A percentile compares a stretch with the other conserved stretches of the same genome.
Conservation (phyloP, 2,888 invertebrate genomes). For the Trimorus sp. region DNA sequence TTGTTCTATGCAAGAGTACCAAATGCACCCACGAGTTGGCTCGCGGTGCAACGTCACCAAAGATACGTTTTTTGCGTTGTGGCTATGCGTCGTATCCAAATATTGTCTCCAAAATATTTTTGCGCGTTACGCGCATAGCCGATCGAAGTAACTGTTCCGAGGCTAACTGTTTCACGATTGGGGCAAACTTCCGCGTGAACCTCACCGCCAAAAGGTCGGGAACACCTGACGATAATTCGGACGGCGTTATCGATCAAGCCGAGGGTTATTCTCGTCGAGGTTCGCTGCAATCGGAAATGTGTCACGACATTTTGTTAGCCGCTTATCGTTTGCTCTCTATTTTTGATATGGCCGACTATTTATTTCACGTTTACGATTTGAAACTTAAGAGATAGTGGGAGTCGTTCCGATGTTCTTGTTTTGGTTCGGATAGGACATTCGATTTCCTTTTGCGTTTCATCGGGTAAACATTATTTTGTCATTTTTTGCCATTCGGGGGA, state of each 20-base stretch:
- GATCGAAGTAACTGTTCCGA: slow-evolving; percentile 77
- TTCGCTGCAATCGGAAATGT: slow-evolving; percentile 36
- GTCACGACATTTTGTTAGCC: slow-evolving; percentile 48
- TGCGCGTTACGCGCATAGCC: slow-evolving; percentile 66
- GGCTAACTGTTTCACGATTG: slow-evolving; percentile 60
- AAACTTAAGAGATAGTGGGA: slow-evolving; percentile 3
- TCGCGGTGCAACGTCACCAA: slow-evolving; percentile 75
- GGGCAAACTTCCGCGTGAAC: slow-evolving; percentile 16
- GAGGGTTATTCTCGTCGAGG: slow-evolving; percentile 33
- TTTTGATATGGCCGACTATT: slow-evolving; percentile 76
- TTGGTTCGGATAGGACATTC: slow-evolving; percentile 3
- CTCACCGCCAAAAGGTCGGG: slow-evolving; percentile 7
- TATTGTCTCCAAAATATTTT: slow-evolving; percentile 76
- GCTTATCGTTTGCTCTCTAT: slow-evolving; percentile 74
- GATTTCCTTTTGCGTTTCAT: no score
- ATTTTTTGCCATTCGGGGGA: background rate
- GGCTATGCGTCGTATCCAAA: slow-evolving; percentile 77
- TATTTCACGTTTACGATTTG: slow-evolving; percentile 58
- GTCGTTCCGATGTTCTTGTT: slow-evolving; percentile 31
- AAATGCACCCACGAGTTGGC: slow-evolving; percentile 14
- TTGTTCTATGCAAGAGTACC: no score
- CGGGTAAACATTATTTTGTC: background rate
- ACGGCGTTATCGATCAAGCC: slow-evolving; percentile 31
- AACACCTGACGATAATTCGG: slow-evolving; percentile 20
- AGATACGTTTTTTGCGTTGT: slow-evolving; percentile 72